A percentile compares a stretch with the other conserved stretches of the same genome.
Evolutionary conservation across 2,888 invertebrate species (phyloP).

Genomic region (Parnassius orleans): DNA sequence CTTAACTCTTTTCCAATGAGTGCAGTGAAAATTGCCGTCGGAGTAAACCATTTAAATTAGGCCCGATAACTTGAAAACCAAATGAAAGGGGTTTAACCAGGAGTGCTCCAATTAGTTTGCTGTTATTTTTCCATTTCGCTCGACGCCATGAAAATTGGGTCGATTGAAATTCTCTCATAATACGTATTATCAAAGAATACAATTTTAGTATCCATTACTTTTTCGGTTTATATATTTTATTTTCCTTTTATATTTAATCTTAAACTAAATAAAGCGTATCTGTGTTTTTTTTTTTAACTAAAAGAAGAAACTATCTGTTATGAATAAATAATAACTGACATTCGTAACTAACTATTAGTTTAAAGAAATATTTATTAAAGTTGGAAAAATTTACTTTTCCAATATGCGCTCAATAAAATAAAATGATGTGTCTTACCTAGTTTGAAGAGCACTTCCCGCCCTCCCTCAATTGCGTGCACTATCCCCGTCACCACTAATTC

Average conservation of each 20-base stretch:
- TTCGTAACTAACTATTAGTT: too few relatives aligned
- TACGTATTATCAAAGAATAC: constrained; percentile 32
- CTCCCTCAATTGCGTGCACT: too few relatives aligned
- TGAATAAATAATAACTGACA: too few relatives aligned
- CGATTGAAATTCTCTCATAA: constrained; percentile 50
- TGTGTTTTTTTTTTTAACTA: too few relatives aligned
- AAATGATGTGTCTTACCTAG: too few relatives aligned
- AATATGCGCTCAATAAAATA: too few relatives aligned
- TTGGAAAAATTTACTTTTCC: too few relatives aligned
- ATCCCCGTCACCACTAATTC: too few relatives aligned
- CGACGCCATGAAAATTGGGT: constrained; percentile 60
- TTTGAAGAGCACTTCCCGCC: too few relatives aligned
- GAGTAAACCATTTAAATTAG: constrained; percentile 77
- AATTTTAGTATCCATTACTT: constrained; percentile 22
- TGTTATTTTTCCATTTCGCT: constrained; percentile 77
- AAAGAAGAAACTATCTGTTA: too few relatives aligned
- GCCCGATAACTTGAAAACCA: constrained; percentile 72
- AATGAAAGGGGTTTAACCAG: constrained; percentile 75
- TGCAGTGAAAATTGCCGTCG: constrained; percentile 59
- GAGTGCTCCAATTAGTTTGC: constrained; percentile 77
- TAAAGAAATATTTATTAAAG: too few relatives aligned
- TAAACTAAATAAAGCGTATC: neutral
- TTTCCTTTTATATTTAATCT: neutral
- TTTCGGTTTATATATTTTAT: neutral
- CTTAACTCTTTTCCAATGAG: constrained; percentile 54